Conservation (phyloP, 2,113 vertebrate species). For the Empidonax alnorum region DNA sequence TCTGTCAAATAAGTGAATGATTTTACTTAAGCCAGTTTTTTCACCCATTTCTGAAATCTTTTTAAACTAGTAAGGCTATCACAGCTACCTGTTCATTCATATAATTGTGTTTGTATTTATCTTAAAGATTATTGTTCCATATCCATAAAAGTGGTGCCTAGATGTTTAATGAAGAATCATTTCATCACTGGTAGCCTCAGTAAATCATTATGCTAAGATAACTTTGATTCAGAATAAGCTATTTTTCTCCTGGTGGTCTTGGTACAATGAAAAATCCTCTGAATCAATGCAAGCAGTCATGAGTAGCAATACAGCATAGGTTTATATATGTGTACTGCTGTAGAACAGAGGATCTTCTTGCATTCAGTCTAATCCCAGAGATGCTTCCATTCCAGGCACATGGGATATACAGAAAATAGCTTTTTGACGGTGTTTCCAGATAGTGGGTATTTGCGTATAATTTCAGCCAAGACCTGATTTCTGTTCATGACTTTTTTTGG, state of each 20-base stretch:
- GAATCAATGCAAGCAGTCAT: background rate
- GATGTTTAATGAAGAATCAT: background rate
- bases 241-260: background rate
- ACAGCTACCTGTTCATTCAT: background rate
- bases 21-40: background rate
- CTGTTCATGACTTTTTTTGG: fast-evolving
- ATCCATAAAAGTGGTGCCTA: background rate
- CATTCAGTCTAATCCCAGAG: background rate
- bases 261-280: background rate
- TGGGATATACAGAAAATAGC: background rate
- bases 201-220: background rate
- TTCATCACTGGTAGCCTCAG: background rate
- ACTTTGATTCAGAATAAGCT: background rate
- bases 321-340: background rate
- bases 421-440: background rate
- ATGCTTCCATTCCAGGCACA: background rate
- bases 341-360: background rate
- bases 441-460: background rate
- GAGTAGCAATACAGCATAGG: background rate
- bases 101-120: background rate
- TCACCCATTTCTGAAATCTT: background rate
- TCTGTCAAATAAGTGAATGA: background rate
- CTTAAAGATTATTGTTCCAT: background rate
- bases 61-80: background rate
- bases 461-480: background rate